Evolutionary conservation across 2,888 invertebrate species (phyloP).

Genomic region (Caprella mutica): DNA sequence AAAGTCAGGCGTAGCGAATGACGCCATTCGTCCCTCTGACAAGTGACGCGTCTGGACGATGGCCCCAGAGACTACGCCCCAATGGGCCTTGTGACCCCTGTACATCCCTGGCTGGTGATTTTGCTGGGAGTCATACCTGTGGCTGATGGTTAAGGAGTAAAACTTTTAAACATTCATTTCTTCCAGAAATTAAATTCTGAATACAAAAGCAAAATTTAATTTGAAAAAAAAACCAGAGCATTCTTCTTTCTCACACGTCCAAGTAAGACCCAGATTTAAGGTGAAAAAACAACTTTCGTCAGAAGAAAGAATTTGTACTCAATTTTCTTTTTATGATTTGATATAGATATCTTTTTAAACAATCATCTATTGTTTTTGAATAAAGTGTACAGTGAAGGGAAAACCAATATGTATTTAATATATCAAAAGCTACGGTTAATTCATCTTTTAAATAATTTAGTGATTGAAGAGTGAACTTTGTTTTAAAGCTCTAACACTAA

Average conservation of each 20-base stretch:
- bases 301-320: not conserved
- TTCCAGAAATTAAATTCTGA: no score
- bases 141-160: not conserved
- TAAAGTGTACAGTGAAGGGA: not conserved
- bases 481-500: no score
- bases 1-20: constrained; percentile 16
- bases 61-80: constrained; percentile 31
- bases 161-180: no score
- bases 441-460: no score
- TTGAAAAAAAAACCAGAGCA: no score
- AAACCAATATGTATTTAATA: no score
- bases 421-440: no score
- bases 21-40: not conserved
- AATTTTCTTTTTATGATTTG: not conserved
- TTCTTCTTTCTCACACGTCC: no score
- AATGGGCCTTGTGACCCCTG: constrained; percentile 28
- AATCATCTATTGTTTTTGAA: not conserved
- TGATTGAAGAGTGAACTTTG: no score
- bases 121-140: constrained; percentile 29
- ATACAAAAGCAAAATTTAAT: no score
- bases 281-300: no score
- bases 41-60: constrained; percentile 23
- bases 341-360: not conserved
- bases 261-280: no score
- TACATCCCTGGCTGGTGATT: constrained; percentile 24